Evolutionary conservation across 2,113 vertebrate genomes (phyloP).

Genomic region (Tetrao urogallus): DNA sequence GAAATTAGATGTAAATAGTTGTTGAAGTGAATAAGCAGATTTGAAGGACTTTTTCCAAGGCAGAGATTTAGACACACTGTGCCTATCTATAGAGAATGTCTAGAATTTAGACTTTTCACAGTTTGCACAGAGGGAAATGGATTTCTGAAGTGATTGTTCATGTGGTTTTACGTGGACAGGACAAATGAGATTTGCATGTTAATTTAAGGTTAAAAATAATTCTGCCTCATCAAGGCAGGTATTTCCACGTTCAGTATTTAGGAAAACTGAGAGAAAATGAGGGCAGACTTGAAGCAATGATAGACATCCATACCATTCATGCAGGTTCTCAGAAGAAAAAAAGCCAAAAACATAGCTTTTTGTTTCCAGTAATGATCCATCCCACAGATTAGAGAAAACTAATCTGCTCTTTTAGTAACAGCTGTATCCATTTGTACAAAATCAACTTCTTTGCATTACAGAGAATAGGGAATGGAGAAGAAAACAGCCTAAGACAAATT

Average conservation of each 20-base stretch:
- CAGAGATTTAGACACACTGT: background rate
- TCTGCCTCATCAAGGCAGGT: background rate
- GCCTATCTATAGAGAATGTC: background rate
- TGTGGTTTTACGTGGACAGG: background rate
- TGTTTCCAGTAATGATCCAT: background rate
- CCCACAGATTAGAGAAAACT: background rate
- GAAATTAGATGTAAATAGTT: conserved; percentile 46
- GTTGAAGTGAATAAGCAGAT: conserved; percentile 28
- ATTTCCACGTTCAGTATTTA: background rate
- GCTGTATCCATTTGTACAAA: background rate
- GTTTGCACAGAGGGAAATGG: background rate
- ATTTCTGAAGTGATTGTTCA: conserved; percentile 26
- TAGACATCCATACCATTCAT: background rate
- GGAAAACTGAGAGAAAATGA: background rate
- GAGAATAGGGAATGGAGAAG: background rate
- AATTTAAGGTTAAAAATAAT: background rate
- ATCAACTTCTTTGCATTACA: background rate
- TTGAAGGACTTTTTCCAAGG: background rate
- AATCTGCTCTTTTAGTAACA: background rate
- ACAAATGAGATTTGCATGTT: conserved; percentile 23
- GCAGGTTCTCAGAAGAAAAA: background rate
- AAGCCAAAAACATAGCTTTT: background rate
- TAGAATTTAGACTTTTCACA: background rate
- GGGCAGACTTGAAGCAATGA: background rate
- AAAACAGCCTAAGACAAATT: background rate